Evolutionary conservation across 1,140 invertebrate genomes (phyloP).

Genomic region (Leptopilina clavipes): DNA sequence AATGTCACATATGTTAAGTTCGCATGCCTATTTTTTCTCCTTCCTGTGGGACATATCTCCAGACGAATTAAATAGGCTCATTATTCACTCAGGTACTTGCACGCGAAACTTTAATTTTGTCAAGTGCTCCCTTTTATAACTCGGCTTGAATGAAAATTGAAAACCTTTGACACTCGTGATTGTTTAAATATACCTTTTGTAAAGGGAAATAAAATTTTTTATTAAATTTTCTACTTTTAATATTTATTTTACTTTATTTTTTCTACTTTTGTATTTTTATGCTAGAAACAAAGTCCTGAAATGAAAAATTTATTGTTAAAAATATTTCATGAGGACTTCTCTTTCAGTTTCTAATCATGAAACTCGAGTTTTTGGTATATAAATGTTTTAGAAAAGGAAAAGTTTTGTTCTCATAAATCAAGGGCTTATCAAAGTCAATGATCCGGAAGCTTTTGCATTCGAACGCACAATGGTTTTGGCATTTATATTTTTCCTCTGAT

Average conservation of each 20-base stretch:
- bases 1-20: constrained; percentile 8
- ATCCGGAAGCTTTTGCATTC: constrained; percentile 35
- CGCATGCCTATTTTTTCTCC: constrained; percentile 36
- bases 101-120: constrained; percentile 59
- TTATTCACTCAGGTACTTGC: constrained; percentile 4
- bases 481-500: constrained; percentile 20
- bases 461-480: constrained; percentile 48
- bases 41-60: constrained; percentile 17
- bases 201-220: too few relatives aligned
- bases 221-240: too few relatives aligned
- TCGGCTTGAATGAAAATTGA: background rate
- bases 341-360: background rate
- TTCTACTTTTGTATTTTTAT: too few relatives aligned
- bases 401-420: constrained; percentile 53
- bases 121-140: constrained; percentile 45
- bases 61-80: constrained; percentile 16
- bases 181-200: background rate
- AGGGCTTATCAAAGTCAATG: constrained; percentile 43
- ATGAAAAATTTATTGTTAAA: too few relatives aligned
- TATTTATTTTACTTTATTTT: too few relatives aligned
- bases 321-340: too few relatives aligned
- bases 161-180: background rate
- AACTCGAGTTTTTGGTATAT: background rate
- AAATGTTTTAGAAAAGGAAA: constrained; percentile 42
- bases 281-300: too few relatives aligned